These are phyloP conservation scores for Harpalus rufipes DNA, from an alignment of 2,888 invertebrate genomes.

Conservation along the genomic window DNA sequence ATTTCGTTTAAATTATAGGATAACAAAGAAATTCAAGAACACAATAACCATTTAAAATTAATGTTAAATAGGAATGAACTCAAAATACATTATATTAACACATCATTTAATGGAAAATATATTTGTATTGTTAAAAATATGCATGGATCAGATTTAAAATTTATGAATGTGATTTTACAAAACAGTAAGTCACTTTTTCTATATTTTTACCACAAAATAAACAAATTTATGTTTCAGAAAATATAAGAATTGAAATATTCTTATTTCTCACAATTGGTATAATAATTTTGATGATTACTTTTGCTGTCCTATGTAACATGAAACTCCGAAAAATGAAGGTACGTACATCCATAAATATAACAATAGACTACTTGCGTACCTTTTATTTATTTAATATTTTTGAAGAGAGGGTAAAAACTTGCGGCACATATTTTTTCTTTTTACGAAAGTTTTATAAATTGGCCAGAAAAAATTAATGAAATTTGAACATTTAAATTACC, in stretches of 20 bases:
- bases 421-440: no score
- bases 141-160: neutral
- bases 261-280: neutral
- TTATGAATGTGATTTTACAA: neutral
- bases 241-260: neutral
- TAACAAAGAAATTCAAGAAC: neutral
- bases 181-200: neutral
- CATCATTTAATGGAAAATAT: neutral
- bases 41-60: neutral
- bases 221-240: neutral
- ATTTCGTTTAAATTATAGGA: neutral
- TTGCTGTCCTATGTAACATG: neutral
- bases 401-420: no score
- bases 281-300: constrained; percentile 2
- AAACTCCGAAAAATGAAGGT: constrained; percentile 11
- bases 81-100: neutral
- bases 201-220: neutral
- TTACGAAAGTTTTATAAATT: no score
- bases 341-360: neutral
- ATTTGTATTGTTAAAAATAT: neutral
- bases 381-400: no score
- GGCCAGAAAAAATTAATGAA: no score
- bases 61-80: neutral
- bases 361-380: no score
- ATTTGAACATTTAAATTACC: no score